Evolutionary conservation across 1,140 invertebrate species (phyloP), one percentile per base, ranked within the genome.

Genomic region (Leptinotarsa undecemlineata): DNA sequence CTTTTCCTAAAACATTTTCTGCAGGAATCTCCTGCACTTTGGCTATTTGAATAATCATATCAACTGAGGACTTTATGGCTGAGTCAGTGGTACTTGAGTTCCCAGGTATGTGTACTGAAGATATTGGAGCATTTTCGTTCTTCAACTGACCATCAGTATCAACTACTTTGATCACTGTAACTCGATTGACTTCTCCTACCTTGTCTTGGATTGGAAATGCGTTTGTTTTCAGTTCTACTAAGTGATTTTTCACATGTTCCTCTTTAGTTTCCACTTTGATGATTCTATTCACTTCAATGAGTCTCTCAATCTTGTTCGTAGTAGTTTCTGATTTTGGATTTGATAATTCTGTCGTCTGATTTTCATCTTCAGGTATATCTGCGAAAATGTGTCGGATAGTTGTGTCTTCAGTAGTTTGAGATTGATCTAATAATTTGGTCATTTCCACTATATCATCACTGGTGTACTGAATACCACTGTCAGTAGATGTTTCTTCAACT

Each of bases 131-230:
- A 0, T 20, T 63, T 61, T 47, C 26, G 48, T 72, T 21, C 19
- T 61, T 23, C 20, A 48, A 20, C n/a, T 64, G 11, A 76, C 57
- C 14, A 77, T 81, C 47, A 74, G 70, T 64, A 77, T 83, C 88
- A 17, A 91, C 87, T 68, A 91, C 86, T 82, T 91, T 90, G 21
- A 91, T 90, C 48, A 89, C 86, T 73, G 89, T 91, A 68, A 89
- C 88, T 78, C 90, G 86, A 82, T 88, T 91, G 1, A 91, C 89
- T 84, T 90, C 90, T 71, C 90, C 90, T 73, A 91, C 88, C 86
- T 89, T 89, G 80, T 91, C 88, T 3, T 90, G 80, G 13, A 86
- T 87, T 5, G 89, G 89, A 68, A 87, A 87, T 79, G 90, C 88
- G 62, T 89, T 83, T 67, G 86, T 86, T 48, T 89, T 81, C 79